These are phyloP conservation scores for Perodicticus potto DNA, from an alignment of 2,797 vertebrate genomes.

Conservation along the genomic window DNA sequence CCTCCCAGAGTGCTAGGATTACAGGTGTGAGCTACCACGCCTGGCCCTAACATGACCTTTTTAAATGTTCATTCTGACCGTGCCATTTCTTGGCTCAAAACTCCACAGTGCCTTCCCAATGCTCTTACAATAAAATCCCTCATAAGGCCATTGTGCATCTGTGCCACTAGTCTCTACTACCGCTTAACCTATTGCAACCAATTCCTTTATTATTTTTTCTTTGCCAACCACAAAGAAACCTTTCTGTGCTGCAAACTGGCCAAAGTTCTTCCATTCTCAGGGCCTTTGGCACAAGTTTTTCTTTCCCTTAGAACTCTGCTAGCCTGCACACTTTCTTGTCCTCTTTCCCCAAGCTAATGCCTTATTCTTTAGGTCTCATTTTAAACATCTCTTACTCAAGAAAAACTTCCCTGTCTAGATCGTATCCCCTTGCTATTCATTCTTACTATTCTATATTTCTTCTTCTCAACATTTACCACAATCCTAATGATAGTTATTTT, in stretches of 20 bases:
- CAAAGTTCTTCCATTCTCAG: constrained; percentile 52
- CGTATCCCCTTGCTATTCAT: background rate
- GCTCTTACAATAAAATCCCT: constrained; percentile 33
- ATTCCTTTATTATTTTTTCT: background rate
- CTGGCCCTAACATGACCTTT: background rate
- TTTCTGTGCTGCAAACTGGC: constrained; percentile 11
- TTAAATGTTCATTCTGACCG: background rate
- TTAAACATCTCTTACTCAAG: constrained; percentile 11
- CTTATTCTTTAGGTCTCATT: constrained; percentile 42
- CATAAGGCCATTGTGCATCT: background rate
- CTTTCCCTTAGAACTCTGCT: constrained; percentile 64
- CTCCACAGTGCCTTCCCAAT: constrained; percentile 48
- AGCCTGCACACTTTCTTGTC: background rate
- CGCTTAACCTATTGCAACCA: background rate
- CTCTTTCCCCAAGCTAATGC: constrained; percentile 29
- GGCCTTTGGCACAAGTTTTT: constrained; percentile 37
- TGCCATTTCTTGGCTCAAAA: constrained; percentile 47
- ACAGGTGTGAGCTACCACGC: no score
- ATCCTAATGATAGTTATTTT: background rate
- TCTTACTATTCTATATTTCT: constrained; percentile 25
- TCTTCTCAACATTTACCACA: constrained; percentile 54
- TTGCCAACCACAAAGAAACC: constrained; percentile 21
- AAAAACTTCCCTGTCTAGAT: background rate
- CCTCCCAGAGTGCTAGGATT: no score
- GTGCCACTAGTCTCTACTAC: background rate